Percentiles rank a stretch among this genome's conserved stretches.
Conservation (phyloP, 2,888 invertebrate genomes). For the Drosophila histrio region DNA sequence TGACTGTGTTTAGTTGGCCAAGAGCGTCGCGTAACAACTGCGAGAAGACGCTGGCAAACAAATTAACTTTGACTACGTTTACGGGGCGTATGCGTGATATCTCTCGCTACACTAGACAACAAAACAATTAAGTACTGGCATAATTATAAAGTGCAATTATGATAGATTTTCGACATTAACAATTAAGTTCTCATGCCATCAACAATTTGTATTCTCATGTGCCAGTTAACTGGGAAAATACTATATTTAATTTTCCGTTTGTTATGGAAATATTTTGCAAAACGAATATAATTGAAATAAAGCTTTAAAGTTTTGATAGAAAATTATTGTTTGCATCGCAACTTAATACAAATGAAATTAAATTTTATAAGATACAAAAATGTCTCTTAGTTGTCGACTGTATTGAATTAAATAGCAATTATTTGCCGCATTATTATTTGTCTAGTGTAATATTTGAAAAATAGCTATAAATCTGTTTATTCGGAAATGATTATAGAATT, state of each 20-base stretch:
- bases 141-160: constrained; percentile 28
- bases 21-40: constrained; percentile 59
- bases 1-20: constrained; percentile 51
- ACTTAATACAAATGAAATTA: no score
- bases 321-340: no score
- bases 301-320: background rate
- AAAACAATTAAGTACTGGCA: constrained; percentile 7
- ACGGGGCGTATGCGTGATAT: constrained; percentile 68
- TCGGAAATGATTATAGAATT: no score
- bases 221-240: constrained; percentile 42
- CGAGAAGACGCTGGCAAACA: constrained; percentile 25
- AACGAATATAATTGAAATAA: background rate
- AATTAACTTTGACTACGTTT: constrained; percentile 26
- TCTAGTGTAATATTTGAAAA: no score
- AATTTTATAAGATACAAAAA: no score
- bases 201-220: constrained; percentile 11
- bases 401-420: no score
- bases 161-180: constrained; percentile 29
- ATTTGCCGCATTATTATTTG: no score
- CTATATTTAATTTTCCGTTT: background rate
- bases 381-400: no score
- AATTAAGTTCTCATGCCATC: constrained; percentile 15
- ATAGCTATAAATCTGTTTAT: no score
- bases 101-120: constrained; percentile 50
- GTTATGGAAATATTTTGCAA: background rate